A percentile compares a stretch with the other conserved stretches of the same genome.
Evolutionary conservation across 1,140 invertebrate species (phyloP).

Genomic region (Tetramorium alpestre): DNA sequence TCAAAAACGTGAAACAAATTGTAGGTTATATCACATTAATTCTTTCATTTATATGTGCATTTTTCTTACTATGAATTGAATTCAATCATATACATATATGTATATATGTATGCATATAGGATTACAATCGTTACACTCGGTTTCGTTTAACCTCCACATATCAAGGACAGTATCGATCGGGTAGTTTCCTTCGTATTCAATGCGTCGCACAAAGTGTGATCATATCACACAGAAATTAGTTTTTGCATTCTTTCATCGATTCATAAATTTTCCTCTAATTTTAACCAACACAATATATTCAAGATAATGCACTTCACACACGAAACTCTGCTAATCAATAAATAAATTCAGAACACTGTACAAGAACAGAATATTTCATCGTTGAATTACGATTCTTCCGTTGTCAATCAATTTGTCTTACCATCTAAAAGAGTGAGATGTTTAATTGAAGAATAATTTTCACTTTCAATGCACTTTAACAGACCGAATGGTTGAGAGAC

Average conservation of each 20-base stretch:
- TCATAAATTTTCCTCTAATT: background rate
- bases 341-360: background rate
- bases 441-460: background rate
- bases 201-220: background rate
- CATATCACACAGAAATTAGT: background rate
- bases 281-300: background rate
- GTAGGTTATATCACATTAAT: background rate
- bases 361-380: background rate
- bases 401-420: background rate
- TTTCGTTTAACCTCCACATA: background rate
- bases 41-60: background rate
- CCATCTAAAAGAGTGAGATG: background rate
- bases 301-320: background rate
- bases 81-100: background rate
- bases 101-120: background rate
- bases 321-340: background rate
- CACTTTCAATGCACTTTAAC: slow-evolving; percentile 32
- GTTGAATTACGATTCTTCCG: background rate
- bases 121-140: background rate
- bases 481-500: slow-evolving; percentile 22
- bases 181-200: background rate
- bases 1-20: background rate
- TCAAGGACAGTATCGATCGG: slow-evolving; percentile 63
- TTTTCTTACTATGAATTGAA: background rate
- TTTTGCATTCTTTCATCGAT: background rate